Percentiles rank a stretch among this genome's conserved stretches.
Evolutionary conservation across 2,113 vertebrate genomes (phyloP).

Genomic region (Nothocercus julius): DNA sequence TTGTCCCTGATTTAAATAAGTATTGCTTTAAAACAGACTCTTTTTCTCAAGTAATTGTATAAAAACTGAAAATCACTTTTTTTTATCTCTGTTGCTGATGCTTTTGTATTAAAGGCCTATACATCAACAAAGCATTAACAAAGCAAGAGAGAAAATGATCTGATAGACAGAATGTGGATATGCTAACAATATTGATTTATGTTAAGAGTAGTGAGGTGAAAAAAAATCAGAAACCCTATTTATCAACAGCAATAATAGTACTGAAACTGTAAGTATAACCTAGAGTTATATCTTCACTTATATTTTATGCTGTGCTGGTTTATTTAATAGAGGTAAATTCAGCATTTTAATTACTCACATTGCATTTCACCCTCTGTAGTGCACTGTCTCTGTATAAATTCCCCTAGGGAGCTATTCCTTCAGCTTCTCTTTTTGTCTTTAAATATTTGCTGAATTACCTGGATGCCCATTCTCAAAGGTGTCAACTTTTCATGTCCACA

Average conservation of each 20-base stretch:
- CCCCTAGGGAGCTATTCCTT: background rate
- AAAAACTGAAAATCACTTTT: background rate
- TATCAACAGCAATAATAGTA: background rate
- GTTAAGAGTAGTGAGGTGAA: background rate
- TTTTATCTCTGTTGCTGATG: background rate
- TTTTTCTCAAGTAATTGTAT: background rate
- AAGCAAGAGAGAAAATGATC: background rate
- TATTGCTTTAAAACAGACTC: background rate
- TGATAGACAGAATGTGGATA: background rate
- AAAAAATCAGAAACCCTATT: background rate
- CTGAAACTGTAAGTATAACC: background rate
- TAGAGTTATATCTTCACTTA: background rate
- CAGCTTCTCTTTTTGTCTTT: constrained; percentile 34
- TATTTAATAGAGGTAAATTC: constrained; percentile 8
- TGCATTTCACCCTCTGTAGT: background rate
- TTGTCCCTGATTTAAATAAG: background rate
- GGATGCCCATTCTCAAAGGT: constrained; percentile 7
- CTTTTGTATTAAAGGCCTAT: background rate
- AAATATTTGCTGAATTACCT: constrained; percentile 39
- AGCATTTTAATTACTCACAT: constrained; percentile 28
- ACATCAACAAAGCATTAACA: background rate
- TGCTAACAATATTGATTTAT: background rate
- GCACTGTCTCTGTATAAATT: constrained; percentile 21
- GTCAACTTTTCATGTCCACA: constrained; percentile 15
- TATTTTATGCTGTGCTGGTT: background rate